A percentile compares a stretch with the other conserved stretches of the same genome.
These are phyloP conservation scores for Ariopsis seemanni DNA, from an alignment of 2,113 vertebrate genomes.

Conservation along the genomic window DNA sequence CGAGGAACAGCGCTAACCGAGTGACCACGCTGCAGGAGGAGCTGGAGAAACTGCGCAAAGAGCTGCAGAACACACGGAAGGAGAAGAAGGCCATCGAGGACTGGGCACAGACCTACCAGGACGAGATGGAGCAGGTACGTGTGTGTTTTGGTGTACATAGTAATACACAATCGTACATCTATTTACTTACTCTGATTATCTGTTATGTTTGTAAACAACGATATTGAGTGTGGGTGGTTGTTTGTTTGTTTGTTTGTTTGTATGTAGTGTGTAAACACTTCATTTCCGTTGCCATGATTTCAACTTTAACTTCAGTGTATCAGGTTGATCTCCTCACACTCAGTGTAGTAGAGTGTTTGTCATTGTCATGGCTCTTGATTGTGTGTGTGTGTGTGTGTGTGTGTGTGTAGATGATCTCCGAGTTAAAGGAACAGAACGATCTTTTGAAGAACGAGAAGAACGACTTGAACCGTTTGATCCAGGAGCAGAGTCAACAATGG, in stretches of 20 bases:
- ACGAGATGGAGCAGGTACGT: constrained; percentile 87
- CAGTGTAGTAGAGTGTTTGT: neutral
- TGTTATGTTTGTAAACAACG: neutral
- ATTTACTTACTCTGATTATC: too few relatives aligned
- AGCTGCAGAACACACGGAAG: constrained; percentile 81
- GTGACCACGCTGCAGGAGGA: constrained; percentile 85
- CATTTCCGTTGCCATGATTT: neutral
- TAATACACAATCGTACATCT: neutral
- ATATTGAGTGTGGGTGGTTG: neutral
- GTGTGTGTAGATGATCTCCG: constrained; percentile 80
- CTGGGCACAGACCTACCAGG: constrained; percentile 83
- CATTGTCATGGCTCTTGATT: neutral
- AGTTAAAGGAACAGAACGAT: constrained; percentile 90
- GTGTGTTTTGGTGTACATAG: neutral
- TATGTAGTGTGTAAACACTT: neutral
- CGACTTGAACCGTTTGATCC: constrained; percentile 86
- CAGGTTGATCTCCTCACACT: neutral
- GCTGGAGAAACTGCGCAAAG: constrained; percentile 84
- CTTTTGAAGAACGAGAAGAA: constrained; percentile 92
- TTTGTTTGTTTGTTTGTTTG: neutral
- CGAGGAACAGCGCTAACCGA: constrained; percentile 80
- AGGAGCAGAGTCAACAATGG: constrained; percentile 91
- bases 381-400: constrained; percentile 6
- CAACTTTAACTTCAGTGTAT: neutral
- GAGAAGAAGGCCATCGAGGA: constrained; percentile 94